These are phyloP conservation scores for Drosophila littoralis DNA, from an alignment of 1,140 invertebrate species.

Conservation along the genomic window DNA sequence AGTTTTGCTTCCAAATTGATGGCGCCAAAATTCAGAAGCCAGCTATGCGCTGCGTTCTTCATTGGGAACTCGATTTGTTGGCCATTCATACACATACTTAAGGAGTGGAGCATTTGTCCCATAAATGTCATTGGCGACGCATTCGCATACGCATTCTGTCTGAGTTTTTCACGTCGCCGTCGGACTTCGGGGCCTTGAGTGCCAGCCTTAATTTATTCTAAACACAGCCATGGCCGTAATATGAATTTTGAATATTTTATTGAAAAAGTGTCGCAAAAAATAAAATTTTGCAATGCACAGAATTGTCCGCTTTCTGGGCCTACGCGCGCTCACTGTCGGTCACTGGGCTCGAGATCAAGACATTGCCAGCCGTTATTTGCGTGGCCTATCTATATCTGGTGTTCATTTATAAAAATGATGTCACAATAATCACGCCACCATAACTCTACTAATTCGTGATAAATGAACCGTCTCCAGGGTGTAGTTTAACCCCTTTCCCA, in stretches of 20 bases:
- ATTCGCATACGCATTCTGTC: conserved; percentile 43
- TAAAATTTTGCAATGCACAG: conserved; percentile 18
- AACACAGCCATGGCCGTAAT: conserved; percentile 66
- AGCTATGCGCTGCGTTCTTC: conserved; percentile 3
- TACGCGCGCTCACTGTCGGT: conserved; percentile 55
- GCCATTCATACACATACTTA: conserved; percentile 63
- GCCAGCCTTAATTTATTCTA: conserved; percentile 71
- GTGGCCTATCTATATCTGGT: background rate
- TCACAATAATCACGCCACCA: conserved; percentile 75
- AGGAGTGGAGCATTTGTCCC: conserved; percentile 80
- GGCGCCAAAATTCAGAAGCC: conserved; percentile 78
- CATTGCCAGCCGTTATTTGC: background rate
- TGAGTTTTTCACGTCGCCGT: conserved; percentile 74
- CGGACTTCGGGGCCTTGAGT: conserved; percentile 55
- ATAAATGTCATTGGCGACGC: conserved; percentile 72
- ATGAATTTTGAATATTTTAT: conserved; percentile 81
- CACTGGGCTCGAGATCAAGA: conserved; percentile 41
- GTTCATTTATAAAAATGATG: conserved; percentile 78
- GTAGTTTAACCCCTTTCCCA: conserved; percentile 58
- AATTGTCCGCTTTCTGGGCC: conserved; percentile 36
- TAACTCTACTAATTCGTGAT: conserved; percentile 40
- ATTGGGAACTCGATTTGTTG: conserved; percentile 7
- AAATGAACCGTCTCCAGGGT: conserved; percentile 62
- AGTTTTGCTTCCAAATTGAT: conserved; percentile 80
- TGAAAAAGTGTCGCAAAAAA: conserved; percentile 67